Conservation (phyloP, 2,797 vertebrate genomes). For the Sarcoramphus papa region DNA sequence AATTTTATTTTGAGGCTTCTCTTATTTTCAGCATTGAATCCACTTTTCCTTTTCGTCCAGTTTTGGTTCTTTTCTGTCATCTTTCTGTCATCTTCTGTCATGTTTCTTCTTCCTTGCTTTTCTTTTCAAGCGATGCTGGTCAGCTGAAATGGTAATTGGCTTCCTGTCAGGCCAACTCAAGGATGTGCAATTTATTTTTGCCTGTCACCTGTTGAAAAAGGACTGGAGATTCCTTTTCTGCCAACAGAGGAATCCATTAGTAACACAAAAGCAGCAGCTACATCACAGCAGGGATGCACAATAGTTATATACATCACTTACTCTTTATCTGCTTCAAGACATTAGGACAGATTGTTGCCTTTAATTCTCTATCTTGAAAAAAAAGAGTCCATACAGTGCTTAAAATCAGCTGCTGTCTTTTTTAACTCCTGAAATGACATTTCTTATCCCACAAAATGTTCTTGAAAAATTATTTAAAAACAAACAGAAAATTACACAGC, state of each 20-base stretch:
- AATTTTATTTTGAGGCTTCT: background rate
- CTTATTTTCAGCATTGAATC: background rate
- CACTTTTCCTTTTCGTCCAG: background rate
- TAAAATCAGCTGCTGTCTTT: background rate
- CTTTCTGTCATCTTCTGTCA: background rate
- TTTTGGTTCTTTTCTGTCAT: background rate
- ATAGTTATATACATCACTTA: background rate
- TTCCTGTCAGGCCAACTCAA: background rate
- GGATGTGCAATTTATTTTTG: slow-evolving; percentile 23
- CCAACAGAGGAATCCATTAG: background rate
- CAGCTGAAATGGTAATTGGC: background rate
- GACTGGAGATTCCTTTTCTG: background rate
- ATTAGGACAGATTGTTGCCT: background rate
- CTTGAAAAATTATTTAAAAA: background rate
- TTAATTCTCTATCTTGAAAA: background rate
- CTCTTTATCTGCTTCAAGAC: background rate
- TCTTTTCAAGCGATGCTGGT: background rate
- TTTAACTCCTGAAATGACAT: background rate
- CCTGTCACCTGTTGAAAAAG: slow-evolving; percentile 43
- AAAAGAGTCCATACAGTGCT: background rate
- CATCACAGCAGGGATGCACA: background rate
- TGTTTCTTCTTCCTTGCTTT: background rate
- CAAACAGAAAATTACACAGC: background rate
- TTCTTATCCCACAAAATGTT: background rate
- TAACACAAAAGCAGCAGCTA: slow-evolving; percentile 8